These are phyloP conservation scores for Theropithecus gelada DNA, from an alignment of 2,113 vertebrate genomes.

Conservation along the genomic window DNA sequence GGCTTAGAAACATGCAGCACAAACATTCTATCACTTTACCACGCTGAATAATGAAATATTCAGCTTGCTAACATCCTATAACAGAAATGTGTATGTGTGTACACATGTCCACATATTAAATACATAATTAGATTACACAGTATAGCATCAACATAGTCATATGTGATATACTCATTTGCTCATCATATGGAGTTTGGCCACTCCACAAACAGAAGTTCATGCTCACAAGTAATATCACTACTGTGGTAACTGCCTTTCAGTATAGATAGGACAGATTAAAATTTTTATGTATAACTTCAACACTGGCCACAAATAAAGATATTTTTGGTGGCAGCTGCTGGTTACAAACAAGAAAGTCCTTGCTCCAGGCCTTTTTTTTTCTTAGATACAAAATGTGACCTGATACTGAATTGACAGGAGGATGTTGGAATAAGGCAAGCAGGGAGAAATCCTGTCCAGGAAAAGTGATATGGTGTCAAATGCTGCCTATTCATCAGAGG, in stretches of 20 bases:
- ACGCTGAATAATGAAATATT: background rate
- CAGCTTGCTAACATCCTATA: background rate
- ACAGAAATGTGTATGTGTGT: background rate
- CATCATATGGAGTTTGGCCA: background rate
- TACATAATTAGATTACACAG: background rate
- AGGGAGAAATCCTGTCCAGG: slow-evolving; percentile 37
- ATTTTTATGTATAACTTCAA: slow-evolving; percentile 55
- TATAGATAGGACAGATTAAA: background rate
- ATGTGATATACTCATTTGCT: accelerated
- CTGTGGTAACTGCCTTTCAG: background rate
- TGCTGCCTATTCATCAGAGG: slow-evolving; percentile 29
- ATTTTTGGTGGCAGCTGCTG: slow-evolving; percentile 54
- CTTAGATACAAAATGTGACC: slow-evolving; percentile 59
- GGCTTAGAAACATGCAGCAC: background rate
- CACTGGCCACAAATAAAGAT: slow-evolving; percentile 56
- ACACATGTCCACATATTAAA: background rate
- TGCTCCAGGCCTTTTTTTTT: slow-evolving; percentile 56
- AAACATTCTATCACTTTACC: background rate
- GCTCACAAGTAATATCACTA: background rate
- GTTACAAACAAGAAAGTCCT: slow-evolving; percentile 52
- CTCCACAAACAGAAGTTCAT: background rate
- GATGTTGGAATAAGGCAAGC: slow-evolving; percentile 36
- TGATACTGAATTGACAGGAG: slow-evolving; percentile 57
- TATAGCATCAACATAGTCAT: background rate
- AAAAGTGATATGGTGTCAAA: slow-evolving; percentile 4